Evolutionary conservation across 2,888 invertebrate species (phyloP).

Genomic region (Automeris io): DNA sequence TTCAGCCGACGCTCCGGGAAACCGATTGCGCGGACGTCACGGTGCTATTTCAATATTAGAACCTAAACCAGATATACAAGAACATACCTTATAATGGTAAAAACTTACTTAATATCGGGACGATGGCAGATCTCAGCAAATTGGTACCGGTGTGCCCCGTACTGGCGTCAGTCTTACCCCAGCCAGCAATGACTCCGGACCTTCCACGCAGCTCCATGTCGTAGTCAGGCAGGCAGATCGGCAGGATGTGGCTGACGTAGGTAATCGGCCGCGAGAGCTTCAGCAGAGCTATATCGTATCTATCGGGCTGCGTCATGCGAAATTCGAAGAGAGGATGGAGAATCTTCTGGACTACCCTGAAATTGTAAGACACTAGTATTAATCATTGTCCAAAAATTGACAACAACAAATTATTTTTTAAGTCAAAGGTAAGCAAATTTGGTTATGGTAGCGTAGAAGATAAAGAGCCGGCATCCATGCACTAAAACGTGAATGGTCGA

Average conservation of each 20-base stretch:
- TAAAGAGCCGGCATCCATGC: no score
- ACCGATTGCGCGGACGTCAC: no score
- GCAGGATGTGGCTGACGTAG: slow-evolving; percentile 82
- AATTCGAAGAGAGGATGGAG: slow-evolving; percentile 89
- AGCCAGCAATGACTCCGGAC: slow-evolving; percentile 82
- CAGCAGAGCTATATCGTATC: slow-evolving; percentile 86
- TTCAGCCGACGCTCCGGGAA: no score
- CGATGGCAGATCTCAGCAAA: slow-evolving; percentile 85
- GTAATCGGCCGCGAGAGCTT: slow-evolving; percentile 82
- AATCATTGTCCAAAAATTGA: not conserved
- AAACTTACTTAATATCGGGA: slow-evolving; percentile 85
- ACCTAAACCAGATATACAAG: not conserved
- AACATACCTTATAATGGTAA: not conserved
- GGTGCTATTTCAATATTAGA: no score
- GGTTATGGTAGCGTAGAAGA: not conserved
- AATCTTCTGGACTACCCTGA: slow-evolving; percentile 82
- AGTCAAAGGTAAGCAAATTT: not conserved
- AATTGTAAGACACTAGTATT: not conserved
- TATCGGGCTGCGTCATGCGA: slow-evolving; percentile 88
- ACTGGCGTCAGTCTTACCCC: slow-evolving; percentile 88
- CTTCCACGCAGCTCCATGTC: slow-evolving; percentile 54
- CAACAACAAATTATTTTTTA: slow-evolving; percentile 5
- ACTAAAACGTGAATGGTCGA: no score
- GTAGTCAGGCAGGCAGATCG: slow-evolving; percentile 84
- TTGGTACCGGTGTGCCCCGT: slow-evolving; percentile 88